These are phyloP conservation scores for Thalpophila matura DNA, from an alignment of 2,888 invertebrate species.

Conservation along the genomic window DNA sequence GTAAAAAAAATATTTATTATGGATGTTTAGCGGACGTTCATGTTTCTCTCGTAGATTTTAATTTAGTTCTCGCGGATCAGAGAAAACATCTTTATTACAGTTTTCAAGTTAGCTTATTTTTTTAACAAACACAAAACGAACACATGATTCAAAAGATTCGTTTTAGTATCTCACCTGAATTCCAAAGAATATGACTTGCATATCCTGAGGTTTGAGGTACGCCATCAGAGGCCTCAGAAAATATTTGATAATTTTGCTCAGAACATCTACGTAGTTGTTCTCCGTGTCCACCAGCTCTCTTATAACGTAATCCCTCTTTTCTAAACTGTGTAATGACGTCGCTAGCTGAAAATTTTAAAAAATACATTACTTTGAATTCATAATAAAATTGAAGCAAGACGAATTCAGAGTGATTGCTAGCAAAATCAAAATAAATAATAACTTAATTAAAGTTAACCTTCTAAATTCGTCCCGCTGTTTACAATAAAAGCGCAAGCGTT, in stretches of 20 bases:
- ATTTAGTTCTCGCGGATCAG: no score
- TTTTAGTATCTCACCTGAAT: constrained; percentile 96
- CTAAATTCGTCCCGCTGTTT: constrained; percentile 32
- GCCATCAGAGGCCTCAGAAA: constrained; percentile 95
- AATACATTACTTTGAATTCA: constrained; percentile 2
- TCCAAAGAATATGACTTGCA: constrained; percentile 96
- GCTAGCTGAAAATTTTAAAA: constrained; percentile 80
- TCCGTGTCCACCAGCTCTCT: constrained; percentile 99
- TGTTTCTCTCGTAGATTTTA: no score
- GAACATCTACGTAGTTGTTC: constrained; percentile 98
- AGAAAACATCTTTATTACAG: no score
- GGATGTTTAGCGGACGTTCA: no score
- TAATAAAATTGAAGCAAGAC: constrained; percentile 8
- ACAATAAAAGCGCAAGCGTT: constrained; percentile 51
- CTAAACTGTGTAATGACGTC: constrained; percentile 91
- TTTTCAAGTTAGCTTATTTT: no score
- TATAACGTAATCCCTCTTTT: constrained; percentile 98
- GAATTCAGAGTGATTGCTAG: constrained; percentile 16
- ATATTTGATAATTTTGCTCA: constrained; percentile 95
- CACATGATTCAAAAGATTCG: no score
- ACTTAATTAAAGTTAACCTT: not conserved
- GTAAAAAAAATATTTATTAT: no score
- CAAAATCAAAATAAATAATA: not conserved
- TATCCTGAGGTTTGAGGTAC: constrained; percentile 94
- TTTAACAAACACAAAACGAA: no score